These are phyloP conservation scores for Lasaia peninsularis DNA, from an alignment of 1,140 invertebrate species.

Conservation along the genomic window DNA sequence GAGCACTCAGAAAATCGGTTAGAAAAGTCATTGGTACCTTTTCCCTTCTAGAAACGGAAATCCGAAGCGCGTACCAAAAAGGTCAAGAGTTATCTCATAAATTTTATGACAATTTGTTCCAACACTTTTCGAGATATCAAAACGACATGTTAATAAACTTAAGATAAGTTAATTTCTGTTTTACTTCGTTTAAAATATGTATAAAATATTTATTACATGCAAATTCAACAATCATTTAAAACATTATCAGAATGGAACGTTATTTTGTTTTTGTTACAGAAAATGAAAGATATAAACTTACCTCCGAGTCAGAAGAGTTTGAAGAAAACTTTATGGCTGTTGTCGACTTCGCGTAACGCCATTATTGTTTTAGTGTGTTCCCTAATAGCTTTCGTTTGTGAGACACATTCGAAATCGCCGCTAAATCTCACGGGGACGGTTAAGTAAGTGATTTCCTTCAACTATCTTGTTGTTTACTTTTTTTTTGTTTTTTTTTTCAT, in stretches of 20 bases:
- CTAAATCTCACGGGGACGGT: conserved; percentile 72
- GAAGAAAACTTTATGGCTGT: conserved; percentile 83
- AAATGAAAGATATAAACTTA: conserved; percentile 80
- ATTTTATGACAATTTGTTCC: too few relatives aligned
- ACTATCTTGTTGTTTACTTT: background rate
- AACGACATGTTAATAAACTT: too few relatives aligned
- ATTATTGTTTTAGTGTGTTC: conserved; percentile 86
- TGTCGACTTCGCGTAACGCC: conserved; percentile 89
- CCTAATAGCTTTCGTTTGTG: conserved; percentile 77
- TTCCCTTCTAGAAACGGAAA: too few relatives aligned
- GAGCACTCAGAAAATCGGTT: too few relatives aligned
- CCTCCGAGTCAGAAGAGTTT: conserved; percentile 68
- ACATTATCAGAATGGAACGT: conserved; percentile 13
- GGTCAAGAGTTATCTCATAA: too few relatives aligned
- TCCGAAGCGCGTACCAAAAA: too few relatives aligned
- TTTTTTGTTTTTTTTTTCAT: conserved; percentile 13
- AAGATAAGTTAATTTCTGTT: too few relatives aligned
- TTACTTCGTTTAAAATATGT: too few relatives aligned
- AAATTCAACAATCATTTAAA: too few relatives aligned
- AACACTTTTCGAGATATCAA: too few relatives aligned
- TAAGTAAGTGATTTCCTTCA: conserved; percentile 50
- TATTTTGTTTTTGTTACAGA: conserved; percentile 64
- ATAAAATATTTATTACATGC: too few relatives aligned
- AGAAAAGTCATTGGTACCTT: too few relatives aligned
- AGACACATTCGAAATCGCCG: conserved; percentile 46